A percentile compares a stretch with the other conserved stretches of the same genome.
These are phyloP conservation scores for Zeugodacus cucurbitae DNA, from an alignment of 1,140 invertebrate species.

Conservation along the genomic window DNA sequence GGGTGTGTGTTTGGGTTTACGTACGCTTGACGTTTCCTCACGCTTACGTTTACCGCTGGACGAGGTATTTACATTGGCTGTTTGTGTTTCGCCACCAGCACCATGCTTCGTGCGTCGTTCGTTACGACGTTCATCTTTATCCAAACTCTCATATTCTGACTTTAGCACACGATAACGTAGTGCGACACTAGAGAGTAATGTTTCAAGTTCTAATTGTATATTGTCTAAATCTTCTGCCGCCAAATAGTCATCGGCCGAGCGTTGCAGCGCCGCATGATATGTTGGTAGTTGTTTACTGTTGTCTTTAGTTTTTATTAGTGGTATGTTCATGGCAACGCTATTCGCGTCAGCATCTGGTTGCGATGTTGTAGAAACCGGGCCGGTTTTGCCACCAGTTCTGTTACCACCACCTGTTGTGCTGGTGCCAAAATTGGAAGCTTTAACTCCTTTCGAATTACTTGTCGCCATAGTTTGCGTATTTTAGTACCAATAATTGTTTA, in stretches of 20 bases:
- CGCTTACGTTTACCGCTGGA: conserved; percentile 68
- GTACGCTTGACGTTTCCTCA: conserved; percentile 67
- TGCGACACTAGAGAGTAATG: conserved; percentile 82
- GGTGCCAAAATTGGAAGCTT: background rate
- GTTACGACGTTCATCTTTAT: conserved; percentile 74
- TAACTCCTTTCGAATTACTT: background rate
- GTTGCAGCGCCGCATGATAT: conserved; percentile 70
- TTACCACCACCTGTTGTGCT: conserved; percentile 24
- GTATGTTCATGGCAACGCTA: conserved; percentile 64
- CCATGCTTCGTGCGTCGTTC: conserved; percentile 70
- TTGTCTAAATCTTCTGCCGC: conserved; percentile 86
- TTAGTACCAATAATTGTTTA: background rate
- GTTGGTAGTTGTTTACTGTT: conserved; percentile 70
- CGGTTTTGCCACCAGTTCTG: conserved; percentile 38
- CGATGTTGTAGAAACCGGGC: conserved; percentile 2
- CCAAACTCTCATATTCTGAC: conserved; percentile 78
- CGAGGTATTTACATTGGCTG: conserved; percentile 49
- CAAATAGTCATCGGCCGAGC: conserved; percentile 73
- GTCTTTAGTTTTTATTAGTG: conserved; percentile 66
- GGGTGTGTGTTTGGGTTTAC: conserved; percentile 69
- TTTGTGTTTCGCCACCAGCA: conserved; percentile 58
- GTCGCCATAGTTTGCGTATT: background rate
- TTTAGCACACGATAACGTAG: conserved; percentile 80
- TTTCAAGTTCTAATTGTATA: conserved; percentile 89
- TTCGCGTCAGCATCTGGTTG: conserved; percentile 43